A percentile compares a stretch with the other conserved stretches of the same genome.
Evolutionary conservation across 2,113 vertebrate species (phyloP).

Genomic region (Crotophaga sulcirostris): DNA sequence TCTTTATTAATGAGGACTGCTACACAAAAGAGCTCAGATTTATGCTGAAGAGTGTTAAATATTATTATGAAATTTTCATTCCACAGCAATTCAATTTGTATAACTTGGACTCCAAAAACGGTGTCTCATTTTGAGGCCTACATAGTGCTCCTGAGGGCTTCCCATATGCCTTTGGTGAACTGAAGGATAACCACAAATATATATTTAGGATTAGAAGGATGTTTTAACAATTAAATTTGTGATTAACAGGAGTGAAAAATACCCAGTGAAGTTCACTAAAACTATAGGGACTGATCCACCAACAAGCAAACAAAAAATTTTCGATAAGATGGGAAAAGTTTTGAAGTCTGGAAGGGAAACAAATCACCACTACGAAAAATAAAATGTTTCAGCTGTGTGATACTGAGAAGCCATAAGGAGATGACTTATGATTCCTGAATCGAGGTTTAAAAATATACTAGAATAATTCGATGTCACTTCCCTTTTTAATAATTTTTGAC

Average conservation of each 20-base stretch:
- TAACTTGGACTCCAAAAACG: neutral
- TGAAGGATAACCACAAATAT: neutral
- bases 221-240: constrained; percentile 19
- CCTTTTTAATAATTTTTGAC: neutral
- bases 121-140: neutral
- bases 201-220: neutral
- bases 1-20: neutral
- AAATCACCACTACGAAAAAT: constrained; percentile 46
- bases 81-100: neutral
- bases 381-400: constrained; percentile 57
- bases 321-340: constrained; percentile 49
- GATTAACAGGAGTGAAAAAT: neutral
- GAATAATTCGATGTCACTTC: neutral
- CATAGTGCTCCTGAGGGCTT: neutral
- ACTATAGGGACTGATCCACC: neutral
- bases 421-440: neutral
- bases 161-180: neutral
- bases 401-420: neutral
- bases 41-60: neutral
- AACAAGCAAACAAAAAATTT: constrained; percentile 49
- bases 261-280: neutral
- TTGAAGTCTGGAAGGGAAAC: constrained; percentile 58
- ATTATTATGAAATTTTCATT: neutral
- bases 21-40: neutral
- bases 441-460: neutral